These are phyloP conservation scores for Hypocryptadius cinnamomeus DNA, from an alignment of 2,113 vertebrate species.

Conservation along the genomic window DNA sequence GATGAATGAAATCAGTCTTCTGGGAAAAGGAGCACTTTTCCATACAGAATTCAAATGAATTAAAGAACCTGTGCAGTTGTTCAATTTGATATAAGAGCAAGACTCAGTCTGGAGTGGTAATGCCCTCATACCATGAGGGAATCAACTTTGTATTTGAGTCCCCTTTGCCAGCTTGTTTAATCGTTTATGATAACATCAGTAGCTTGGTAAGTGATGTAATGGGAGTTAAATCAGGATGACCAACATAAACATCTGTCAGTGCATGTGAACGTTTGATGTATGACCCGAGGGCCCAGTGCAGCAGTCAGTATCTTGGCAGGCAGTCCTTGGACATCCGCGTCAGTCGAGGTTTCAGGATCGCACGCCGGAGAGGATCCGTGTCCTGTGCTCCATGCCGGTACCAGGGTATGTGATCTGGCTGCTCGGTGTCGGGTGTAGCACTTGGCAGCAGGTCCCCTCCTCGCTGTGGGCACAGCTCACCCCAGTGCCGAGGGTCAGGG, in stretches of 20 bases:
- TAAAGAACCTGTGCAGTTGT: background rate
- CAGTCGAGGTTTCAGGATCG: background rate
- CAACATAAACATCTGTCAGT: conserved; percentile 50
- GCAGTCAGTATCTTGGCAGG: conserved; percentile 36
- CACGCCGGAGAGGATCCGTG: background rate
- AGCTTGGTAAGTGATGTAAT: conserved; percentile 58
- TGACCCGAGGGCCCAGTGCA: conserved; percentile 1
- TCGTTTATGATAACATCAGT: conserved; percentile 39
- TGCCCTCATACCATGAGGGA: background rate
- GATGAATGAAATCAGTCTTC: conserved; percentile 17
- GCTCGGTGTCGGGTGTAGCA: background rate
- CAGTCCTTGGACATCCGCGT: background rate
- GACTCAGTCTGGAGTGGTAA: background rate
- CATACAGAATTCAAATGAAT: background rate
- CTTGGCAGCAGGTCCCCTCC: background rate
- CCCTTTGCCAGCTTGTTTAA: conserved; percentile 18
- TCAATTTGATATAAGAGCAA: background rate
- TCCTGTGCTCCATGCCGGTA: background rate
- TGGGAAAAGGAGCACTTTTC: background rate
- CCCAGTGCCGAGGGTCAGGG: background rate
- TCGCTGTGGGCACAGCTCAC: background rate
- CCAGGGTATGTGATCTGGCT: background rate
- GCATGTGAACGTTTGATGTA: conserved; percentile 56
- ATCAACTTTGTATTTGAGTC: conserved; percentile 7
- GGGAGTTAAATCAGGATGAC: conserved; percentile 54